phyloP scores from a whole-genome alignment of 1,140 invertebrate genomes.

The Tyrophagus putrescentiae region DNA sequence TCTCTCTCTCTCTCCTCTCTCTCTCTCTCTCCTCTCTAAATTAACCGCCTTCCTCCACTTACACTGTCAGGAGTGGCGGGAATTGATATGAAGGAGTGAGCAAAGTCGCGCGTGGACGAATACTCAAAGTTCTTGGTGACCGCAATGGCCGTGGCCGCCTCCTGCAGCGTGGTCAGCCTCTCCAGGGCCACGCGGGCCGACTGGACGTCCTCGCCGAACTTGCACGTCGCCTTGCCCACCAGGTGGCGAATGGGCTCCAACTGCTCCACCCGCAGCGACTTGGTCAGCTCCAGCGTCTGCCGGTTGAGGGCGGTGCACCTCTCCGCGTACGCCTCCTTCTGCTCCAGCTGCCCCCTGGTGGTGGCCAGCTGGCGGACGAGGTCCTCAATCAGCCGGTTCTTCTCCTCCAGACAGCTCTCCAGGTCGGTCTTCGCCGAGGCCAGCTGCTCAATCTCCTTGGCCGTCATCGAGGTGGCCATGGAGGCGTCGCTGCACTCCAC shows the following conservation, averaged over 20 bases:
- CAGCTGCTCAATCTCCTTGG: not conserved
- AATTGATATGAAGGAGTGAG: slow-evolving; percentile 29
- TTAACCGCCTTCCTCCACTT: no score
- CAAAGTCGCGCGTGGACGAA: no score
- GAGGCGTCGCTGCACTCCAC: not conserved
- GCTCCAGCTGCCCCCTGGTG: not conserved
- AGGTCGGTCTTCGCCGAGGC: not conserved
- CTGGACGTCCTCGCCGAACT: no score
- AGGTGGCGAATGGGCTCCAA: no score
- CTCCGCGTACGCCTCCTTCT: not conserved
- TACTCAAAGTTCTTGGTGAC: no score
- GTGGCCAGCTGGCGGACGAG: not conserved
- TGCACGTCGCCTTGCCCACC: no score
- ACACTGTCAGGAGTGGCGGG: slow-evolving; percentile 6
- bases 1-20: no score
- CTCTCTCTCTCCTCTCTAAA: no score
- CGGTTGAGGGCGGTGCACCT: not conserved
- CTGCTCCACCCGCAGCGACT: not conserved
- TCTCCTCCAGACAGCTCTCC: not conserved
- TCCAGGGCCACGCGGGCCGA: no score
- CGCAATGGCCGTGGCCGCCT: no score
- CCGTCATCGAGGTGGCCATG: not conserved
- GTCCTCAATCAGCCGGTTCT: slow-evolving; percentile 2
- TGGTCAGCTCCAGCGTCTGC: not conserved
- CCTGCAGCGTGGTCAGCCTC: no score